Evolutionary conservation across 2,888 invertebrate genomes (phyloP).

Genomic region (Mesorhabditis belari): DNA sequence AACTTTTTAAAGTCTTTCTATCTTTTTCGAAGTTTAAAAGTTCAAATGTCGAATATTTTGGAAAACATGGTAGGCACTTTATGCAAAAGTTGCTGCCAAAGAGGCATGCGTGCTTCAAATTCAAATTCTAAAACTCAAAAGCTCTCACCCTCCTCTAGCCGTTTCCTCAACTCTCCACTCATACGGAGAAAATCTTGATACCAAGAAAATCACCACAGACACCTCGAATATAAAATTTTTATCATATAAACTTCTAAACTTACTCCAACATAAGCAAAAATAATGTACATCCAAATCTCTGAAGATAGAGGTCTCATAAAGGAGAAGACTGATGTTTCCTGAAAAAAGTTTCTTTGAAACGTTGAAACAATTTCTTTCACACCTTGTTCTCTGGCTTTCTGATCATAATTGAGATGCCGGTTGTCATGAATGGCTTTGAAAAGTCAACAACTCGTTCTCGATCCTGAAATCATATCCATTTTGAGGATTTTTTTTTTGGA

Average conservation of each 20-base stretch:
- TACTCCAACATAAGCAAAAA: conserved; percentile 85
- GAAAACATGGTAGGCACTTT: too few relatives aligned
- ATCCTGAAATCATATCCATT: conserved; percentile 24
- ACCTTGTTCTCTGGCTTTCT: conserved; percentile 67
- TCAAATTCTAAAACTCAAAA: neutral
- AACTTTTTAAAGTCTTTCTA: too few relatives aligned
- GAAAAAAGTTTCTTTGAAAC: neutral
- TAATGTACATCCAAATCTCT: conserved; percentile 79
- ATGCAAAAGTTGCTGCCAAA: too few relatives aligned
- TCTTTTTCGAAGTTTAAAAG: neutral
- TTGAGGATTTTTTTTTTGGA: too few relatives aligned
- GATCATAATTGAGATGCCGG: conserved; percentile 90
- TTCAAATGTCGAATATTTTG: neutral
- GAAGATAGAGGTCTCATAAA: conserved; percentile 89
- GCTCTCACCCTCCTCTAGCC: conserved; percentile 25
- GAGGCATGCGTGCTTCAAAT: too few relatives aligned
- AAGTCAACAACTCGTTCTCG: conserved; percentile 91
- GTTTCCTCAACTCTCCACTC: conserved; percentile 74
- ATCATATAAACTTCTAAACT: too few relatives aligned
- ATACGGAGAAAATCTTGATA: conserved; percentile 90
- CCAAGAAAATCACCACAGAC: conserved; percentile 88
- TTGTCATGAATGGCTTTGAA: conserved; percentile 92
- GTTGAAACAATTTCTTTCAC: neutral
- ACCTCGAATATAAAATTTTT: too few relatives aligned
- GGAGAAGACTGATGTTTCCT: conserved; percentile 80